Base-by-base conservation (phyloP, 2,113 vertebrate species). In the Hemiprocne comata region DNA sequence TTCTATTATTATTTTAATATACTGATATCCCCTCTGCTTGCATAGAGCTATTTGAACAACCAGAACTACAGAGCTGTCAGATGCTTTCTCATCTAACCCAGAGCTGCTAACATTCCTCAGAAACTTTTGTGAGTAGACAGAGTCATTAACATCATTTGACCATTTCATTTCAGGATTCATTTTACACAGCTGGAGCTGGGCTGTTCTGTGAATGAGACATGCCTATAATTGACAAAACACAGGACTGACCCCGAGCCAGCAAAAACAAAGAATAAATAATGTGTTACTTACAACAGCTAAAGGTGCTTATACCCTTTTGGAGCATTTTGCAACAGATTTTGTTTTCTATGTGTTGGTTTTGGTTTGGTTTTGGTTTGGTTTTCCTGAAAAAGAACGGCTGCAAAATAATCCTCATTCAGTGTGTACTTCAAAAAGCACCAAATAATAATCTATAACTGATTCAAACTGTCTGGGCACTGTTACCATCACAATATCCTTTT, bases 101-200 rank as follows among this genome's bases (percentile, higher is more conserved):
- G 86, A 92, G 83, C 85, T 78, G 88, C 70, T 89, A 90, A 92
- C 94, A 89, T 89, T 96, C 88, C 88, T 95, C 93, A 92, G 88
- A 93, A 96, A 97, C 88, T 97, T 97, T 90, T 2, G 0, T 65
- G 73, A 75, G 72, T 69, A 84, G 88, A 88, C 76, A 78, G 71
- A 95, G 53, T 92, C 93, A 94, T 96, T 96, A 97, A 95, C 92
- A 94, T 97, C 95, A 86, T 95, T 96, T 84, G 86, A 88, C 79
- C 92, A 90, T 96, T 96, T 83, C 91, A 74, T 96, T 95, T 96
- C 85, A 86, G 79, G 53, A 93, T 80, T 86, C 84, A 81, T 96
- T 94, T 94, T 95, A 93, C 92, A 75, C 94, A 92, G 88, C 92
- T 94, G 94, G 92, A 93, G 93, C 73, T 61, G 90, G 96, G 80